Conservation (phyloP, 1,140 invertebrate genomes). For the Heliconius congener region DNA sequence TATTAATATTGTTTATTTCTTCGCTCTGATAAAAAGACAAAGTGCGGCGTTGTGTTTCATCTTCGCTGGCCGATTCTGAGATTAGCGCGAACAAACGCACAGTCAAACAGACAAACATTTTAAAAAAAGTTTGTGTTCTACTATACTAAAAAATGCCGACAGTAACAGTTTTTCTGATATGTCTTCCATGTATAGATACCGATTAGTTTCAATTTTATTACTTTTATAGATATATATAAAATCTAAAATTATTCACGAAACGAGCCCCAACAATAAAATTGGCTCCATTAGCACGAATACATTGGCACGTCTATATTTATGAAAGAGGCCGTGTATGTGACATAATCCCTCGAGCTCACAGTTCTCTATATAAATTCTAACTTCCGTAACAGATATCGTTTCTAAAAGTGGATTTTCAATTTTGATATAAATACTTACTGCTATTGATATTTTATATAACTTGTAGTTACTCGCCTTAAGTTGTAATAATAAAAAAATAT, state of each 20-base stretch:
- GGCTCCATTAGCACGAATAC: conserved; percentile 6
- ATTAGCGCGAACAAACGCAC: no score
- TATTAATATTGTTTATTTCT: no score
- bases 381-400: conserved; percentile 9
- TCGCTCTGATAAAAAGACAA: no score
- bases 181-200: no score
- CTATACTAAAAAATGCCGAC: no score
- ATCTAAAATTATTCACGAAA: neutral
- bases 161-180: no score
- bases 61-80: no score
- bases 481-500: neutral
- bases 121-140: no score
- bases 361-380: conserved; percentile 14
- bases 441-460: neutral
- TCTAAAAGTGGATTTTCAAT: neutral
- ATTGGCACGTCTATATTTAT: conserved; percentile 19
- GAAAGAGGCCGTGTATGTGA: conserved; percentile 5
- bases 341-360: neutral
- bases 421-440: neutral
- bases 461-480: neutral
- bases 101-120: no score
- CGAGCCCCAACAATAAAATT: neutral
- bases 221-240: neutral
- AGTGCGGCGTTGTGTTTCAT: no score
- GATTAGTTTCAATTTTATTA: no score